Conservation (phyloP, 2,113 vertebrate genomes). For the Micronisus gabar region DNA sequence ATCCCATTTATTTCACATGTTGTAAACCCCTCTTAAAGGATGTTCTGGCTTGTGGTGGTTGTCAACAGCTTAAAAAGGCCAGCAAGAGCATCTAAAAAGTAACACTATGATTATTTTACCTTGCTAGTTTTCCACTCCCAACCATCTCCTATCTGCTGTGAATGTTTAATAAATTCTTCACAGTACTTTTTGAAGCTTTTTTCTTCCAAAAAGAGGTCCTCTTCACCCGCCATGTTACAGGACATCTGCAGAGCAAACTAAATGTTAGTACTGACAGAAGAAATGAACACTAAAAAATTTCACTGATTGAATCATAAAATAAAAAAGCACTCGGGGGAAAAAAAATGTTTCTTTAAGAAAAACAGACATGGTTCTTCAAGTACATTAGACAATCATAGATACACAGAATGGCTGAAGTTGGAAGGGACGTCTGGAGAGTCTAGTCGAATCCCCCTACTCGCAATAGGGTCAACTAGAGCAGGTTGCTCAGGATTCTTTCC, state of each 20-base stretch:
- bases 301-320: not conserved
- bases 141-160: constrained; percentile 79
- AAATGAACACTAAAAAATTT: not conserved
- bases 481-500: not conserved
- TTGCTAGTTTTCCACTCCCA: constrained; percentile 86
- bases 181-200: constrained; percentile 77
- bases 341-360: not conserved
- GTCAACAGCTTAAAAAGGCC: not conserved
- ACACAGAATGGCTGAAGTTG: not conserved
- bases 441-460: not conserved
- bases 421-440: not conserved
- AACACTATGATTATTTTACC: constrained; percentile 64
- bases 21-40: not conserved
- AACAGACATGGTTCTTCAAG: not conserved
- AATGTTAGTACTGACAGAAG: constrained; percentile 4
- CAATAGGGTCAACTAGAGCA: not conserved
- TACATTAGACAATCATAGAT: not conserved
- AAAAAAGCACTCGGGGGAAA: not conserved
- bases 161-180: constrained; percentile 79
- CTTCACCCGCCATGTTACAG: constrained; percentile 44
- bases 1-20: not conserved
- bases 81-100: not conserved
- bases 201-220: constrained; percentile 76
- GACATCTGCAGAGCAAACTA: constrained; percentile 57
- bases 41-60: not conserved